phyloP scores from a whole-genome alignment of 53 echinoderm and acorn worm species.

The Paracentrotus lividus region DNA sequence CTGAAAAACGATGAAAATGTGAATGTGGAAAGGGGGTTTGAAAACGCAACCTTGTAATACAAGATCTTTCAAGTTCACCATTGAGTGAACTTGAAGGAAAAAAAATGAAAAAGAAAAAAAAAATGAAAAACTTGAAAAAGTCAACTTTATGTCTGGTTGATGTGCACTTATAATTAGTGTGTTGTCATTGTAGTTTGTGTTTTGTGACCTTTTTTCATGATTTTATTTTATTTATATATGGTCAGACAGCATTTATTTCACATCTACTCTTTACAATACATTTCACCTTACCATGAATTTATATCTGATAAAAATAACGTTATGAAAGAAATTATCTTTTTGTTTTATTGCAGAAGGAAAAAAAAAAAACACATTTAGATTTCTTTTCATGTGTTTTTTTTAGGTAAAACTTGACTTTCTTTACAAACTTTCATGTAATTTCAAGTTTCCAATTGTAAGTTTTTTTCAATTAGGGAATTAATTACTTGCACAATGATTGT shows the following conservation, averaged over 20 bases:
- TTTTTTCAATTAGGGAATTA: neutral
- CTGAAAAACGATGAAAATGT: slow-evolving; percentile 44
- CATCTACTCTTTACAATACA: neutral
- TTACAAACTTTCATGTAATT: neutral
- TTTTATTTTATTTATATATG: neutral
- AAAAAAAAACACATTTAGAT: neutral
- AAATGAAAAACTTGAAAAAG: slow-evolving; percentile 51
- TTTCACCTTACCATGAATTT: neutral
- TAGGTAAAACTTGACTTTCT: neutral
- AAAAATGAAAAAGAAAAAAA: slow-evolving; percentile 56
- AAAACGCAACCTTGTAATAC: slow-evolving; percentile 18
- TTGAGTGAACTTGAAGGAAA: slow-evolving; percentile 3
- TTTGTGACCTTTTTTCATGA: neutral
- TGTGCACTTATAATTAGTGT: neutral
- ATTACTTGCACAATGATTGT: neutral
- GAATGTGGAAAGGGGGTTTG: slow-evolving; percentile 9
- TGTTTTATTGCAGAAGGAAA: neutral
- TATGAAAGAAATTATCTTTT: neutral
- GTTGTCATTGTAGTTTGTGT: neutral
- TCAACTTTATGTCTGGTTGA: slow-evolving; percentile 62
- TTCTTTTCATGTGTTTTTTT: neutral
- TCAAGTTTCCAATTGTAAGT: neutral
- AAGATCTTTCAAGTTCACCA: slow-evolving; percentile 35
- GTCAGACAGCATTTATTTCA: neutral
- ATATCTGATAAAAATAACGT: neutral